phyloP scores from a whole-genome alignment of 2,888 invertebrate genomes.

The Aphidius colemani region DNA sequence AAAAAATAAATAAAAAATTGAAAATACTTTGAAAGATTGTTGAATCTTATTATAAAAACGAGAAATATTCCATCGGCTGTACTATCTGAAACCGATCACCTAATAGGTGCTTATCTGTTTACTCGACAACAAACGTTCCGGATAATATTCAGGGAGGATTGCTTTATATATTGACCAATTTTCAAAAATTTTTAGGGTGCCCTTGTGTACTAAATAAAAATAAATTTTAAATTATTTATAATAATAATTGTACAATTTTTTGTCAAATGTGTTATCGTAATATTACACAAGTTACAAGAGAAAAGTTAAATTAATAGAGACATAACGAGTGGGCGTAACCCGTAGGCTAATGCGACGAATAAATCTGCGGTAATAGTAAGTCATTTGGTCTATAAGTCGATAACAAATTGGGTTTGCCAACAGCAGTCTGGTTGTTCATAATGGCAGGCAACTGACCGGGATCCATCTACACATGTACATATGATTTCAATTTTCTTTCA shows the following conservation, averaged over 20 bases:
- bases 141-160: too few species aligned
- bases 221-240: neutral
- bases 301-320: constrained; percentile 54
- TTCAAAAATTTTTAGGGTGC: too few species aligned
- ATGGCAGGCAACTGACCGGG: constrained; percentile 58
- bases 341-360: constrained; percentile 56
- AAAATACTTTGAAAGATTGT: neutral
- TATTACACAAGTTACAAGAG: constrained; percentile 11
- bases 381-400: constrained; percentile 60
- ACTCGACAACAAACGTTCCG: too few species aligned
- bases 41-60: too few species aligned
- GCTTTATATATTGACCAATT: too few species aligned
- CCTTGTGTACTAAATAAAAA: too few species aligned
- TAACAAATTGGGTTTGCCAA: constrained; percentile 60
- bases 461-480: constrained; percentile 37
- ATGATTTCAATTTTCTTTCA: constrained; percentile 23
- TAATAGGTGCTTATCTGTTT: too few species aligned
- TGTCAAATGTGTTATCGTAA: constrained; percentile 12
- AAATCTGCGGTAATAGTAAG: constrained; percentile 61
- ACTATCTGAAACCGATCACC: too few species aligned
- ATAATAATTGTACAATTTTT: too few species aligned
- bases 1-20: neutral
- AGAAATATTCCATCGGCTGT: too few species aligned
- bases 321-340: constrained; percentile 50
- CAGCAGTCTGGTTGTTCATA: constrained; percentile 51